Percentiles rank a stretch among this genome's conserved stretches.
phyloP scores from a whole-genome alignment of 1,140 invertebrate genomes.

The Catajapyx aquilonaris region DNA sequence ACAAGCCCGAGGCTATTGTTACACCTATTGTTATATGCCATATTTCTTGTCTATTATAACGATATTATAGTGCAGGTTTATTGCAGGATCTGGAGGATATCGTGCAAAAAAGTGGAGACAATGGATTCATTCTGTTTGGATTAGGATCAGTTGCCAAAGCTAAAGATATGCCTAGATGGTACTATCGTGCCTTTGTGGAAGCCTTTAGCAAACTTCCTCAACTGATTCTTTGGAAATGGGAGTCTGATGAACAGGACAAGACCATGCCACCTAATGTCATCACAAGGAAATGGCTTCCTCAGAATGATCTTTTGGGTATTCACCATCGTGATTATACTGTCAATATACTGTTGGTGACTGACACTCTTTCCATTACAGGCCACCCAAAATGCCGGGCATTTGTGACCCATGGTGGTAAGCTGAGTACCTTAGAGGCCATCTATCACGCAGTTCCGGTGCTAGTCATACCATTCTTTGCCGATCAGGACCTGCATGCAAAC shows the following conservation, averaged over 20 bases:
- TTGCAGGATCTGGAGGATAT: neutral
- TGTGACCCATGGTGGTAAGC: constrained; percentile 10
- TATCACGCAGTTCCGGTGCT: constrained; percentile 10
- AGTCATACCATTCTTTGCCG: constrained; percentile 11
- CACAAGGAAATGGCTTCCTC: constrained; percentile 9
- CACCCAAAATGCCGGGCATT: constrained; percentile 10
- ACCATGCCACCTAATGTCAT: constrained; percentile 6
- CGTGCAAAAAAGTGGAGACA: neutral
- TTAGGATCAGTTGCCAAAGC: neutral
- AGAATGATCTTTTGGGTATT: constrained; percentile 7
- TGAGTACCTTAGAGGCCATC: constrained; percentile 9
- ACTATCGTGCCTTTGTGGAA: neutral
- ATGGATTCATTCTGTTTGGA: constrained; percentile 3
- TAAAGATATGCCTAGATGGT: neutral
- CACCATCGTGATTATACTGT: neutral
- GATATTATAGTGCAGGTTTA: too few species aligned
- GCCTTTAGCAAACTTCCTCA: neutral
- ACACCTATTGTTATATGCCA: too few species aligned
- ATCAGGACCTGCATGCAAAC: constrained; percentile 8
- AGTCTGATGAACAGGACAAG: neutral
- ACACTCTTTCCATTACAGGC: constrained; percentile 7
- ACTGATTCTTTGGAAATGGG: constrained; percentile 6
- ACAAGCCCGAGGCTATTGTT: too few species aligned
- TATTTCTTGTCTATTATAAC: too few species aligned
- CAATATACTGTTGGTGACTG: neutral